Base-by-base conservation (phyloP, 2,797 vertebrate genomes). In the Xenops minutus region DNA sequence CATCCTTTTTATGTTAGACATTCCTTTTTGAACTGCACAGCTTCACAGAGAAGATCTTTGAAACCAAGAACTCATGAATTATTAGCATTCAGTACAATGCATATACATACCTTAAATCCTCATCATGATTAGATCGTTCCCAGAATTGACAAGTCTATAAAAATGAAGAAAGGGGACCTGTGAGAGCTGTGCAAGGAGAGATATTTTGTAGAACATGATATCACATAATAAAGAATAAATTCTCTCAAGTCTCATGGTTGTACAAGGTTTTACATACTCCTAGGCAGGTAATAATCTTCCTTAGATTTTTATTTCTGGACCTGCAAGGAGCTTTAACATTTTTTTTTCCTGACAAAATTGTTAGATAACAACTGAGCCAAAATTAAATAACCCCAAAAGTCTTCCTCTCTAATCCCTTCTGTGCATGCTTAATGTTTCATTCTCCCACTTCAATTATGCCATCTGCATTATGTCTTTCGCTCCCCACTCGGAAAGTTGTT, bases 401-500 rank as follows among this genome's bases (percentile, higher is more conserved):
- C 95, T 97, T 95, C 96, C 89, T 96, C 93, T 95, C 93, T 97
- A 96, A 98, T 97, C 97, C 96, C 93, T 97, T 97, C 95, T 91
- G 88, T 97, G 97, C 96, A 97, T 97, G 95, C 96, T 95, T 98
- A 98, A 98, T 98, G 96, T 95, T 97, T 96, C 89, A 88, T 96
- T 97, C 97, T 98, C 96, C 97, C 95, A 92, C 97, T 97, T 98
- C 98, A 98, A 98, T 98, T 98, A 98, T 89, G 89, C 95, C 95
- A 88, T 97, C 97, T 97, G 98, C 98, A 98, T 98, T 98, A 98
- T 94, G 96, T 94, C 95, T 97, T 97, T 98, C 93, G 91, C 97
- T 98, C 98, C 97, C 98, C 97, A 96, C 98, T 97, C 73, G 75
- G 96, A 14, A 98, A 99, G 98, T 98, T 99, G 99, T 99, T 98